phyloP scores from a whole-genome alignment of 1,140 invertebrate species.

The Orussus abietinus region DNA sequence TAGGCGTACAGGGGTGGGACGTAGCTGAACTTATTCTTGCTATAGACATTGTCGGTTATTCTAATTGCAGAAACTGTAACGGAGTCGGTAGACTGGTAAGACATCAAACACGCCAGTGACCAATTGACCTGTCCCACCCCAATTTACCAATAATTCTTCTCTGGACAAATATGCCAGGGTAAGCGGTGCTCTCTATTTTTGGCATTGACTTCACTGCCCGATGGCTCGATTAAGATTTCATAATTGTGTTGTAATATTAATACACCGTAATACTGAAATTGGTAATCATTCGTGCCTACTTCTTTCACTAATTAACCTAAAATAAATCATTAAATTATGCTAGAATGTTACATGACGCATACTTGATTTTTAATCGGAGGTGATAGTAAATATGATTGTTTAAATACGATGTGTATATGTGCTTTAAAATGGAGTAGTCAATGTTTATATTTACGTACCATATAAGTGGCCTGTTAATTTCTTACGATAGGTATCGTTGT shows the following conservation, averaged over 20 bases:
- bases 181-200: slow-evolving; percentile 27
- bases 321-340: too few species aligned
- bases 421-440: too few species aligned
- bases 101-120: background rate
- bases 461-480: too few species aligned
- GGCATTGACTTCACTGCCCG: slow-evolving; percentile 15
- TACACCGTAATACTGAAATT: too few species aligned
- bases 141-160: slow-evolving; percentile 3
- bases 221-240: background rate
- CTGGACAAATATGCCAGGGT: slow-evolving; percentile 27
- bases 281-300: too few species aligned
- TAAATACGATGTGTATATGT: too few species aligned
- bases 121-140: slow-evolving; percentile 3
- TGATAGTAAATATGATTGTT: too few species aligned
- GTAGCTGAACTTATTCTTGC: background rate
- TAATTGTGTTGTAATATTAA: background rate
- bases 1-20: slow-evolving; percentile 11
- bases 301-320: too few species aligned
- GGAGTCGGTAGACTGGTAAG: background rate
- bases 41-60: slow-evolving; percentile 9
- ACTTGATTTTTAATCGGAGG: too few species aligned
- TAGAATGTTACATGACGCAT: too few species aligned
- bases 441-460: too few species aligned
- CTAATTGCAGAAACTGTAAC: slow-evolving; percentile 13
- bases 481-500: too few species aligned